Evolutionary conservation across 2,113 vertebrate species (phyloP).

Genomic region (Paedocypris sp.): DNA sequence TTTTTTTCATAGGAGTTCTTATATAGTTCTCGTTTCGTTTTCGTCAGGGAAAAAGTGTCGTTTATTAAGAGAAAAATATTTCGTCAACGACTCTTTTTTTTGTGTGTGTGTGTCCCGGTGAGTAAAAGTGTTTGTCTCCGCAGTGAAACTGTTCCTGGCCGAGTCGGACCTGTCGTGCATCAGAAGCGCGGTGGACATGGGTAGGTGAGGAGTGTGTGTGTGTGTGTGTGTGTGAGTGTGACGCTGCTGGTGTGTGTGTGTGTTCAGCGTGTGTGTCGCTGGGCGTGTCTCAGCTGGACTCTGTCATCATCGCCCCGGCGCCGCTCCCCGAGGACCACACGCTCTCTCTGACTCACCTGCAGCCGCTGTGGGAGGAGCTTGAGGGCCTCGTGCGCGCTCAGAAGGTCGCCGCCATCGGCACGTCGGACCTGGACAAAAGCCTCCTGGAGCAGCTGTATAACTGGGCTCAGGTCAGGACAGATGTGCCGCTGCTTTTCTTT

Average conservation of each 20-base stretch:
- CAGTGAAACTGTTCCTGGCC: constrained; percentile 86
- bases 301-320: constrained; percentile 85
- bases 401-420: constrained; percentile 84
- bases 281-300: constrained; percentile 85
- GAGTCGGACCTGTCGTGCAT: constrained; percentile 72
- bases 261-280: constrained; percentile 74
- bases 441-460: constrained; percentile 85
- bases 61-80: no score
- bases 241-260: not conserved
- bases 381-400: constrained; percentile 77
- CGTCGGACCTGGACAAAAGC: constrained; percentile 90
- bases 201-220: constrained; percentile 56
- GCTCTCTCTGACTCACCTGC: constrained; percentile 75
- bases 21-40: no score
- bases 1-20: no score
- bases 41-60: no score
- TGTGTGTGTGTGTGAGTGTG: constrained; percentile 63
- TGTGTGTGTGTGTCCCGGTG: not conserved
- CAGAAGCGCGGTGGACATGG: constrained; percentile 77
- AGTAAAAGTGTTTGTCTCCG: constrained; percentile 33
- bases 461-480: constrained; percentile 91
- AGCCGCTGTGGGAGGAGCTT: constrained; percentile 86
- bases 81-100: no score
- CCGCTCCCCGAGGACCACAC: constrained; percentile 64
- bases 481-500: no score